phyloP scores from a whole-genome alignment of 2,888 invertebrate species.

The Yponomeuta plumbellus region DNA sequence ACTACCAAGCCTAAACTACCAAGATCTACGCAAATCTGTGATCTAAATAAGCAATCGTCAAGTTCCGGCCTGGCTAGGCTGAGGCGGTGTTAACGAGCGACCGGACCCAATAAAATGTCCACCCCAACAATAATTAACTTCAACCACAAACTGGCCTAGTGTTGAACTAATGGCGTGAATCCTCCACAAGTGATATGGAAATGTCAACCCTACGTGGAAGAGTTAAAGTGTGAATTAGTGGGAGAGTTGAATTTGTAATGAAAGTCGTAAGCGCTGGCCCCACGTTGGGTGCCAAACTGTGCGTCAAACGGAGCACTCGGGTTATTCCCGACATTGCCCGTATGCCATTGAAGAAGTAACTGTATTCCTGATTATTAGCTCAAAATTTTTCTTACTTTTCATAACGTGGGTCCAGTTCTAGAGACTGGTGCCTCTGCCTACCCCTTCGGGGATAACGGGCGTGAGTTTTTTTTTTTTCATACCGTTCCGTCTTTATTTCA shows the following conservation, averaged over 20 bases:
- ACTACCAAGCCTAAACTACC: not conserved
- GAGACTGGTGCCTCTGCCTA: too few species aligned
- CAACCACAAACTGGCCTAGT: constrained; percentile 6
- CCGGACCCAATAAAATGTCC: not conserved
- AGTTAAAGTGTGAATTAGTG: not conserved
- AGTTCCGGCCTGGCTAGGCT: not conserved
- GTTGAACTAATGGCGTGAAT: not conserved
- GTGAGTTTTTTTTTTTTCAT: too few species aligned
- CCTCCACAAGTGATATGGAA: not conserved
- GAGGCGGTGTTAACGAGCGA: not conserved
- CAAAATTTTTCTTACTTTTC: too few species aligned
- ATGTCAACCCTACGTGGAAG: not conserved
- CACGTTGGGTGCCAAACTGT: constrained; percentile 28
- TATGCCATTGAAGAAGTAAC: too few species aligned
- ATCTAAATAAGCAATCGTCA: not conserved
- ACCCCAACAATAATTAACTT: not conserved
- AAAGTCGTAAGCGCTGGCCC: constrained; percentile 18
- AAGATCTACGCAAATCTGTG: not conserved
- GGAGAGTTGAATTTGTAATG: not conserved
- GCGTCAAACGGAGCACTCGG: not conserved
- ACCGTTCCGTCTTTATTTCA: too few species aligned
- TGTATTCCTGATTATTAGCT: too few species aligned
- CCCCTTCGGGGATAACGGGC: too few species aligned
- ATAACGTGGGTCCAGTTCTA: too few species aligned
- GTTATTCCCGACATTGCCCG: not conserved